These are phyloP conservation scores for Cottus gobio DNA, from an alignment of 2,113 vertebrate species.

Conservation along the genomic window DNA sequence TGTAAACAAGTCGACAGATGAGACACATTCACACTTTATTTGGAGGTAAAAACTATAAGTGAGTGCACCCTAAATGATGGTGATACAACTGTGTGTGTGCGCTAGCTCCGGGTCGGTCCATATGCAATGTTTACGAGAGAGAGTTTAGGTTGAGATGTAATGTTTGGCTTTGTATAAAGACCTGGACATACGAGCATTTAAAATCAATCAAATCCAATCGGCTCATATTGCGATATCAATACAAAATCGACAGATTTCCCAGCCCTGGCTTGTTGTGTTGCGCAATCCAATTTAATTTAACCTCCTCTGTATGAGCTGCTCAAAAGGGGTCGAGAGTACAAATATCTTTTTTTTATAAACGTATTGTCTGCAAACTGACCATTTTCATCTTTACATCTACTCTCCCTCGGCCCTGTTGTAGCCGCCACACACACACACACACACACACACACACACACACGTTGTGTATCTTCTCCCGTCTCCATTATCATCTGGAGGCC, in stretches of 20 bases:
- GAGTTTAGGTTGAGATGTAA: background rate
- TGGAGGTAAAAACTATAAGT: background rate
- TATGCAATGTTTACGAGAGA: background rate
- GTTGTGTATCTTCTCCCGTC: slow-evolving; percentile 43
- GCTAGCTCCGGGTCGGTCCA: too few relatives aligned
- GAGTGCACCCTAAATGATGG: background rate
- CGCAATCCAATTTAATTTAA: background rate
- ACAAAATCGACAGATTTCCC: too few relatives aligned
- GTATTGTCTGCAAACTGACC: background rate
- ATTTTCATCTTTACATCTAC: slow-evolving; percentile 8
- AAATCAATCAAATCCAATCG: background rate
- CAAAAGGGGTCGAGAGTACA: background rate
- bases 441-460: background rate
- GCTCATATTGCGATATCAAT: background rate
- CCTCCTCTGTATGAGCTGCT: background rate
- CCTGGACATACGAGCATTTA: background rate
- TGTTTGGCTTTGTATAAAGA: background rate
- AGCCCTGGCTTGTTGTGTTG: too few relatives aligned
- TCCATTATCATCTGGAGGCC: slow-evolving; percentile 51
- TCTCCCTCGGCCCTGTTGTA: background rate
- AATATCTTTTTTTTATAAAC: background rate
- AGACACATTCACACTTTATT: background rate
- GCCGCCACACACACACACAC: background rate
- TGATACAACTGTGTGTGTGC: background rate
- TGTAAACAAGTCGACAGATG: background rate